phyloP scores from a whole-genome alignment of 37 sponge, comb jelly and placozoan genomes.

The Eunapius fragilis region DNA sequence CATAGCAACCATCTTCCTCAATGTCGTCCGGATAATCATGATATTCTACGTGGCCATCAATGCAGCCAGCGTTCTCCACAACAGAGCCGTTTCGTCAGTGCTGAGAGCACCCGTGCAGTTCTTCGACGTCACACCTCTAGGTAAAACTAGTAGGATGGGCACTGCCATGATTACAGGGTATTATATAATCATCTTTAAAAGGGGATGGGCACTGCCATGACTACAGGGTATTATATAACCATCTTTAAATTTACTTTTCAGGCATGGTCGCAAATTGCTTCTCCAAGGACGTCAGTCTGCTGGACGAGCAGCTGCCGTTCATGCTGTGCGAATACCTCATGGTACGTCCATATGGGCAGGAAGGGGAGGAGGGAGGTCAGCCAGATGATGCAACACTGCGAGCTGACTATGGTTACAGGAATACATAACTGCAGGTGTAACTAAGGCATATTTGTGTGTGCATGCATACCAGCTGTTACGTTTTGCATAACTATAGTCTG shows the following conservation, averaged over 20 bases:
- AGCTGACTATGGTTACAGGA: no score
- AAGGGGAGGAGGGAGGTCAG: neutral
- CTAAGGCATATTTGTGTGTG: no score
- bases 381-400: no score
- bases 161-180: neutral
- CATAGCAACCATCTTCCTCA: neutral
- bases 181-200: neutral
- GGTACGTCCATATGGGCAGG: slow-evolving; percentile 15
- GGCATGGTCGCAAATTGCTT: slow-evolving; percentile 81
- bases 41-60: slow-evolving; percentile 12
- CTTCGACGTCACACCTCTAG: slow-evolving; percentile 51
- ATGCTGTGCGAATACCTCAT: slow-evolving; percentile 40
- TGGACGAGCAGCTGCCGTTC: slow-evolving; percentile 74
- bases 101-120: slow-evolving; percentile 39
- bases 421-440: no score
- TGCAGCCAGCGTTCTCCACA: slow-evolving; percentile 26
- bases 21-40: neutral
- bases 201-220: neutral
- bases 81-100: slow-evolving; percentile 23
- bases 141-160: no score
- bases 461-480: no score
- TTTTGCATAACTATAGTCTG: no score
- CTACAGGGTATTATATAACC: neutral
- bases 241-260: neutral
- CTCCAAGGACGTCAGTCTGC: slow-evolving; percentile 73